Evolutionary conservation across 2,113 vertebrate genomes (phyloP).

Genomic region (Stigmatopora argus): DNA sequence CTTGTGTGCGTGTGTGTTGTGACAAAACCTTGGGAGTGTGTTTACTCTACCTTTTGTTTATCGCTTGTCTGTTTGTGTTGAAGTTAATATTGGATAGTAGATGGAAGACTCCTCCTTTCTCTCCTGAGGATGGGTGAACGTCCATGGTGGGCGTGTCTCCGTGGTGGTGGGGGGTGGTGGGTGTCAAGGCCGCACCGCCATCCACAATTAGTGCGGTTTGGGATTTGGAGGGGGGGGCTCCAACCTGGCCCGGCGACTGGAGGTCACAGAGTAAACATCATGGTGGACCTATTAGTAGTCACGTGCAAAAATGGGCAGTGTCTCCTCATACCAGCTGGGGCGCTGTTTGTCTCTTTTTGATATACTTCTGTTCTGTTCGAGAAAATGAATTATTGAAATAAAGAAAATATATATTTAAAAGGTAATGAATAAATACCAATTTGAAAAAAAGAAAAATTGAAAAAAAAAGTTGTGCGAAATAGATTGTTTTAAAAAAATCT

Average conservation of each 20-base stretch:
- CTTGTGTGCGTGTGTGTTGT: not conserved
- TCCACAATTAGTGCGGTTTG: not conserved
- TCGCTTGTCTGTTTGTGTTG: conserved; percentile 54
- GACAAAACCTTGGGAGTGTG: conserved; percentile 39
- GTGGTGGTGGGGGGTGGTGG: not conserved
- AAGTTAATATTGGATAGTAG: conserved; percentile 64
- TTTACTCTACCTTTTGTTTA: conserved; percentile 64
- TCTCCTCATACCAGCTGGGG: not conserved
- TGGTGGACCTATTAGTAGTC: not conserved
- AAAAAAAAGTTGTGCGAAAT: no score
- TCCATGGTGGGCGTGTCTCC: not conserved
- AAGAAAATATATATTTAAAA: no score
- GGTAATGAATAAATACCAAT: no score
- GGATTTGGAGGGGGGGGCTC: not conserved
- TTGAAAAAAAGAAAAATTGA: no score
- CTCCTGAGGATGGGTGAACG: not conserved
- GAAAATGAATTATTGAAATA: no score
- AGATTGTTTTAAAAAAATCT: no score
- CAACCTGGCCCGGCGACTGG: not conserved
- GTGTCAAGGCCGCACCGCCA: not conserved
- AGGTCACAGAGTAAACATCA: not conserved
- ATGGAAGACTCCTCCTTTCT: not conserved
- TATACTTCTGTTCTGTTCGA: no score
- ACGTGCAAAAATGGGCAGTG: not conserved
- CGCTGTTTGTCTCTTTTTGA: not conserved